phyloP scores from a whole-genome alignment of 2,888 invertebrate genomes.

The Trachelus troglodyta region DNA sequence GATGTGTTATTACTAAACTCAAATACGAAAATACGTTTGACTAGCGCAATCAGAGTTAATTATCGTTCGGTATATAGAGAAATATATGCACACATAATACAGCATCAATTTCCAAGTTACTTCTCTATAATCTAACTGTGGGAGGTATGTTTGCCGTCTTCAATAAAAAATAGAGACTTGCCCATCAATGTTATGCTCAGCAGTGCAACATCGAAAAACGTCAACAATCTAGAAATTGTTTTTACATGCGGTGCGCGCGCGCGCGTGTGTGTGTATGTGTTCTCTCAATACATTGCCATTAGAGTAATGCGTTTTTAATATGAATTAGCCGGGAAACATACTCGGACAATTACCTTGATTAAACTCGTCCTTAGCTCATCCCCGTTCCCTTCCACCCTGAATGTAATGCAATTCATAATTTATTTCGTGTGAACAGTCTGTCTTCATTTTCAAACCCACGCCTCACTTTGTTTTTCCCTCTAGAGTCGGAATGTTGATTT shows the following conservation, averaged over 20 bases:
- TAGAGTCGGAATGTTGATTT: constrained; percentile 3
- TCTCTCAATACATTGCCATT: constrained; percentile 25
- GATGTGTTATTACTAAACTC: no score
- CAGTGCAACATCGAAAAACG: background rate
- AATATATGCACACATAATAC: no score
- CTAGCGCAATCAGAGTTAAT: no score
- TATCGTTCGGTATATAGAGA: no score
- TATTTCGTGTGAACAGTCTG: constrained; percentile 16
- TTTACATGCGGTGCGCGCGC: background rate
- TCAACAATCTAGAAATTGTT: background rate
- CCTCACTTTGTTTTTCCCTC: constrained; percentile 10
- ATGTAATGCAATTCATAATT: constrained; percentile 21
- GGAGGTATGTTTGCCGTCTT: background rate
- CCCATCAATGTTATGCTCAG: background rate
- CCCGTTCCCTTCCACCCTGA: constrained; percentile 8
- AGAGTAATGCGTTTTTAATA: constrained; percentile 39
- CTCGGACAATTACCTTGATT: constrained; percentile 37
- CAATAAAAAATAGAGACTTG: background rate
- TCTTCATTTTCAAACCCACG: constrained; percentile 14
- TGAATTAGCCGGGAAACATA: constrained; percentile 22
- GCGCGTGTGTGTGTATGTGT: background rate
- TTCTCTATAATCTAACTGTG: background rate
- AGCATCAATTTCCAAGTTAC: no score
- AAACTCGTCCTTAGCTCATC: constrained; percentile 26
- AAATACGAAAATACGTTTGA: no score